Evolutionary conservation across 2,113 vertebrate species (phyloP).

Genomic region (Corythoichthys haematopterus): DNA sequence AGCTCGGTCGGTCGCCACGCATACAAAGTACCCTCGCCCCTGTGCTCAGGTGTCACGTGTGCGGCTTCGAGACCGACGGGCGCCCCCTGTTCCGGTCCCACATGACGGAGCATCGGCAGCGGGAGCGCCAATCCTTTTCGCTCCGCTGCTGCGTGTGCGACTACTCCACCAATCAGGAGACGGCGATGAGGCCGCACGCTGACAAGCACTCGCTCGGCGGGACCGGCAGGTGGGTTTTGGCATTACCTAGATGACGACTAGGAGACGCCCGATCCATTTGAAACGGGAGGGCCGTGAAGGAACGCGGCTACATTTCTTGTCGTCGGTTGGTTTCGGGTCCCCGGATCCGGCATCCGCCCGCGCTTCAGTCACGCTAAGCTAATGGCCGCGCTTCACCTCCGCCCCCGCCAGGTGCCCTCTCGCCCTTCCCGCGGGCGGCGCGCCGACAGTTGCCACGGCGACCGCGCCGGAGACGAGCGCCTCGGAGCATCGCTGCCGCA

Average conservation of each 20-base stretch:
- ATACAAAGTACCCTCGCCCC: not conserved
- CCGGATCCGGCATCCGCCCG: too few relatives aligned
- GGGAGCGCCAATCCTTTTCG: conserved; percentile 59
- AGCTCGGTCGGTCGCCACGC: not conserved
- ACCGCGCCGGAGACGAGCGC: conserved; percentile 45
- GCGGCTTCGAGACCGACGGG: conserved; percentile 62
- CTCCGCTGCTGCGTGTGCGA: conserved; percentile 65
- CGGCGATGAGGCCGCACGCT: conserved; percentile 59
- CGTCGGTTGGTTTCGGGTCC: too few relatives aligned
- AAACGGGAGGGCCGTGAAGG: too few relatives aligned
- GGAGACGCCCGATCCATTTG: too few relatives aligned
- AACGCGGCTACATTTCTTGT: too few relatives aligned
- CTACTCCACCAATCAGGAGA: conserved; percentile 63
- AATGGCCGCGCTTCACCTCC: conserved; percentile 11
- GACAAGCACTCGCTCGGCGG: conserved; percentile 41
- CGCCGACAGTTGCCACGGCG: conserved; percentile 80
- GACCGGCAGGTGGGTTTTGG: not conserved
- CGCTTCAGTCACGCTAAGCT: conserved; percentile 5
- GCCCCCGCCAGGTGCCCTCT: conserved; percentile 43
- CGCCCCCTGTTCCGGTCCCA: conserved; percentile 59
- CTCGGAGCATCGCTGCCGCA: conserved; percentile 89
- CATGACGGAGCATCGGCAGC: conserved; percentile 64
- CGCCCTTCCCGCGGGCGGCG: conserved; percentile 60
- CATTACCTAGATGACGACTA: not conserved
- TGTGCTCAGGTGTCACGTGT: conserved; percentile 60